A percentile compares a stretch with the other conserved stretches of the same genome.
These are phyloP conservation scores for Danio jaintianensis DNA, from an alignment of 2,797 vertebrate genomes.

Conservation along the genomic window DNA sequence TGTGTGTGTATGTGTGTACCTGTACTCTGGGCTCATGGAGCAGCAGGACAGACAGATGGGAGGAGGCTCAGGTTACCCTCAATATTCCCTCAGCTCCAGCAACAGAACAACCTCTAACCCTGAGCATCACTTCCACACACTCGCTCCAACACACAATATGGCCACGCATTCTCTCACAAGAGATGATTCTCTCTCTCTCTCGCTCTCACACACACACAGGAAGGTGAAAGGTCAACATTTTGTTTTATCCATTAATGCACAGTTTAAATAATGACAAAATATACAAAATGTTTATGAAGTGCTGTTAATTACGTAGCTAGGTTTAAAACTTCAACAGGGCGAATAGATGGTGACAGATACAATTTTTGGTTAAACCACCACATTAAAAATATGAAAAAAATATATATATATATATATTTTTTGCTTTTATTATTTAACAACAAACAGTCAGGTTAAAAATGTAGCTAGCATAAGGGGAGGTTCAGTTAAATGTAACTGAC, in stretches of 20 bases:
- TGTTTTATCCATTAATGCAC: background rate
- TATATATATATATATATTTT: no score
- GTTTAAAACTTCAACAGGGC: no score
- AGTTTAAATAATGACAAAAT: background rate
- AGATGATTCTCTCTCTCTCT: no score
- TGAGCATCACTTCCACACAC: constrained; percentile 58
- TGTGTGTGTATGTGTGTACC: constrained; percentile 53
- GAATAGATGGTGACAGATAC: no score
- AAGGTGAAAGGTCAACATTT: background rate
- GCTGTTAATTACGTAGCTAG: no score
- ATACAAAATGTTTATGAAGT: no score
- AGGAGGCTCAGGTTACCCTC: constrained; percentile 82
- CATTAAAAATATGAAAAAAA: background rate
- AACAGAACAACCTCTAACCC: constrained; percentile 69
- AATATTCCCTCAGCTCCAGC: constrained; percentile 66
- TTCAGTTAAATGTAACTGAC: background rate
- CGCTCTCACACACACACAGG: no score
- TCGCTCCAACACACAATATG: constrained; percentile 43
- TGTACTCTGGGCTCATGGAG: constrained; percentile 58
- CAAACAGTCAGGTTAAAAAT: background rate
- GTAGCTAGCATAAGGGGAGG: no score
- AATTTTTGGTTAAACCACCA: background rate
- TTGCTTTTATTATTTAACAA: background rate
- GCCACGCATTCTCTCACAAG: constrained; percentile 38
- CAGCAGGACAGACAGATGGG: constrained; percentile 85